Conservation (phyloP, 2,888 invertebrate genomes). For the Terebella lapidaria region DNA sequence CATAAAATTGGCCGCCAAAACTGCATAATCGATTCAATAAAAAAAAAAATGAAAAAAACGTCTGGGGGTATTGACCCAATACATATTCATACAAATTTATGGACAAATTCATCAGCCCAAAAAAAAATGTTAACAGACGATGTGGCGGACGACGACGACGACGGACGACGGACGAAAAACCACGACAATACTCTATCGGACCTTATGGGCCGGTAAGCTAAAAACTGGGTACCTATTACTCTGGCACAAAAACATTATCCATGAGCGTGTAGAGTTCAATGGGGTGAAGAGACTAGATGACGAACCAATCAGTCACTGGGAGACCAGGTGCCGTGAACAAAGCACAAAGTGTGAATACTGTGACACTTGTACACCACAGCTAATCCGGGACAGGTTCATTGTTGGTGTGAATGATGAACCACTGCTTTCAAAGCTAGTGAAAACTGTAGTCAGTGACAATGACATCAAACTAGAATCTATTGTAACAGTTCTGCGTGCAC, state of each 20-base stretch:
- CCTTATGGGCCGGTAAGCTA: no score
- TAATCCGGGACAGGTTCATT: neutral
- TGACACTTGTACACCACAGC: neutral
- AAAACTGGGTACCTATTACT: no score
- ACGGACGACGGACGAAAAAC: no score
- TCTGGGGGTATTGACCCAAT: no score
- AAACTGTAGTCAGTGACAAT: neutral
- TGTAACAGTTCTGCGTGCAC: neutral
- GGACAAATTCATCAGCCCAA: no score
- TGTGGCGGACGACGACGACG: no score
- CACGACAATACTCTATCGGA: no score
- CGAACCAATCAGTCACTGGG: neutral
- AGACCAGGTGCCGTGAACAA: neutral
- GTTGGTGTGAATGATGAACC: neutral
- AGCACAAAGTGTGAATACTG: neutral
- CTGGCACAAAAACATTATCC: neutral
- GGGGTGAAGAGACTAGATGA: neutral
- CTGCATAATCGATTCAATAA: no score
- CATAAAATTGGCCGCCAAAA: no score
- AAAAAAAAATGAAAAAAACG: no score
- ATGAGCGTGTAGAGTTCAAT: neutral
- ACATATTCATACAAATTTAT: no score
- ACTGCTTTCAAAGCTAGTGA: neutral
- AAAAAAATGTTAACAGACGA: no score
- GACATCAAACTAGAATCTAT: neutral